phyloP scores from a whole-genome alignment of 2,797 vertebrate species.

The Otolemur crassicaudatus region DNA sequence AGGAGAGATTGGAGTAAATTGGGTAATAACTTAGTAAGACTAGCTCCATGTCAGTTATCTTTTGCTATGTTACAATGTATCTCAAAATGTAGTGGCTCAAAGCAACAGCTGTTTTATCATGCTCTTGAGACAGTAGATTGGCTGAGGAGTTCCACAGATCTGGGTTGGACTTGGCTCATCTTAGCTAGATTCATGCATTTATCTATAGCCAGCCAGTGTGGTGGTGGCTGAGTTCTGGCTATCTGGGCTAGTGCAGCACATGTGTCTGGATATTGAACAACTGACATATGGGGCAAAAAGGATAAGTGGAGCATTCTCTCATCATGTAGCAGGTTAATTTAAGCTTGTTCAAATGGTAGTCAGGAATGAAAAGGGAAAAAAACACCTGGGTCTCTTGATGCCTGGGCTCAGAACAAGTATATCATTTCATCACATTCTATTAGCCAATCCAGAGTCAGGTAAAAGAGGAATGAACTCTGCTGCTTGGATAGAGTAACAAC shows the following conservation, averaged over 20 bases:
- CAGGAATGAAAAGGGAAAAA: background rate
- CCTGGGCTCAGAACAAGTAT: background rate
- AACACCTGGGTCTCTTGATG: background rate
- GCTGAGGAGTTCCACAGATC: background rate
- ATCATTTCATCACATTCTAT: background rate
- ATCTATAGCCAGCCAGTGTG: background rate
- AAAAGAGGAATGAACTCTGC: background rate
- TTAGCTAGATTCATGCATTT: background rate
- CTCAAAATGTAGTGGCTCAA: background rate
- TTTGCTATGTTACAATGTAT: background rate
- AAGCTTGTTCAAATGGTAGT: background rate
- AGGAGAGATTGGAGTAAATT: background rate
- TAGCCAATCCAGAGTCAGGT: background rate
- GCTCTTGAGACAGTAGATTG: background rate
- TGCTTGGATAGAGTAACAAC: background rate
- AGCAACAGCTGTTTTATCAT: background rate
- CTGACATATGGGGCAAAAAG: background rate
- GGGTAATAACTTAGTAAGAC: background rate
- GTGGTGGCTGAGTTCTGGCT: background rate
- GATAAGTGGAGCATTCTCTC: background rate
- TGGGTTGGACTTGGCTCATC: background rate
- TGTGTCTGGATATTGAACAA: background rate
- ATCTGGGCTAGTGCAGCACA: background rate
- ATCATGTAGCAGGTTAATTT: background rate
- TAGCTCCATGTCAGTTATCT: background rate